phyloP scores from a whole-genome alignment of 2,113 vertebrate genomes.

The Ceyx cyanopectus region DNA sequence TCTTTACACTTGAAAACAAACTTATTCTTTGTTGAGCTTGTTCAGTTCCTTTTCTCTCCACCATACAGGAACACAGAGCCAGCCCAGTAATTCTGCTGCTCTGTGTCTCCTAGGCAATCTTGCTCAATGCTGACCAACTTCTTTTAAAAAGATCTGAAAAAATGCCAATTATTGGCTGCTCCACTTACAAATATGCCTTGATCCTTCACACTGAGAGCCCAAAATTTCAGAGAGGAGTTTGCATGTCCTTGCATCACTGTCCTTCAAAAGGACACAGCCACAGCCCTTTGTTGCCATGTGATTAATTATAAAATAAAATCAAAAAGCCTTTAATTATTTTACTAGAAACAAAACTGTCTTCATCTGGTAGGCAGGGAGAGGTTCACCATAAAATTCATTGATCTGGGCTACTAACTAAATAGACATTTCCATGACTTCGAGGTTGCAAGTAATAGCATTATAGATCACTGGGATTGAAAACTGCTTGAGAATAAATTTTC shows the following conservation, averaged over 20 bases:
- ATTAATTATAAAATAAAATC: background rate
- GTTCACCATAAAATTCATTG: background rate
- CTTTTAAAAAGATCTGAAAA: background rate
- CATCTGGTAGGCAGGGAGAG: background rate
- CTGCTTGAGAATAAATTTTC: background rate
- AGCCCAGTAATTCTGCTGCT: background rate
- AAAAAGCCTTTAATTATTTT: background rate
- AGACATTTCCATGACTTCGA: background rate
- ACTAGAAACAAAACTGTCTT: background rate
- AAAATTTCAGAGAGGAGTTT: background rate
- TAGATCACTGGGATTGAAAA: background rate
- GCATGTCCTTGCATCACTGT: background rate
- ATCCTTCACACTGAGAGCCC: background rate
- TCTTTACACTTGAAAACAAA: constrained; percentile 3
- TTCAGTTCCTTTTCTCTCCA: background rate
- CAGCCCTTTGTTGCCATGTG: background rate
- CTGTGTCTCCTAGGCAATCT: constrained; percentile 6
- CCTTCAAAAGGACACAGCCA: background rate
- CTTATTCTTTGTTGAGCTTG: background rate
- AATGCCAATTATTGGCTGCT: background rate
- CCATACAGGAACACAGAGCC: background rate
- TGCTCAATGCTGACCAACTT: background rate
- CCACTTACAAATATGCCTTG: background rate
- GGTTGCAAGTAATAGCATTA: background rate
- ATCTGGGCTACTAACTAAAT: background rate